Base-by-base conservation (phyloP, 2,113 vertebrate genomes). In the Cairina moschata region DNA sequence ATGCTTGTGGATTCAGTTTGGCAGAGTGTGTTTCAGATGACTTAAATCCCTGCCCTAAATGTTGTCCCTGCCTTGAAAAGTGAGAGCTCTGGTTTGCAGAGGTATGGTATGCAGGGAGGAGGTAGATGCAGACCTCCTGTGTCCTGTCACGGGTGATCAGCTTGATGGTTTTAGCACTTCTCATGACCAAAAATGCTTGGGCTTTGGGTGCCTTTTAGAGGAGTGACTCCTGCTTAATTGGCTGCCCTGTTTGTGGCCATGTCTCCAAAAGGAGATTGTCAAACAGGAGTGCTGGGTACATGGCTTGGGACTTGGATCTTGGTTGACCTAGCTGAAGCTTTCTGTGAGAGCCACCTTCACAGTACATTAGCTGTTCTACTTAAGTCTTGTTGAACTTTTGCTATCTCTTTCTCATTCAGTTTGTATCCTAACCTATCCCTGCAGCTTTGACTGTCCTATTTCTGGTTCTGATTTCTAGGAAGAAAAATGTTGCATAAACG, bases 271-370 rank as follows among this genome's bases (percentile, higher is more conserved):
- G n/a, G 29, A 50, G 2, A 6, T 22, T 62, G 23, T 69, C 34
- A 52, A 75, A 34, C 26, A 88, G 34, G 26, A 42, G 13, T 58
- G 34, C 46, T 54, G 17, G 0, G 0, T 34, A 32, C 0, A 0
- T 73, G 58, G 18, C 7, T 40, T 46, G 21, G 58, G n/a, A 50
- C 25, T 67, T 0, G 0, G 7, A 44, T 69, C 79, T 81, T 34
- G 13, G 20, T 62, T 67, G 55, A 40, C 36, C 22, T 8, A 29
- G 17, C 32, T 29, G 31, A 28, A 44, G 13, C 13, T 60, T 76
- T 36, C 23, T 44, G 21, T 12, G 25, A 55, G 60, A 71, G 8
- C 18, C 23, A 40, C 55, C 6, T 81, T 67, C 20, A 9, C 0
- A 2, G 22, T 32, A 18, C 18, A 6, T 66, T 75, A 34, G 6